Conservation (phyloP, 2,888 invertebrate species). For the Saturnia pavonia region DNA sequence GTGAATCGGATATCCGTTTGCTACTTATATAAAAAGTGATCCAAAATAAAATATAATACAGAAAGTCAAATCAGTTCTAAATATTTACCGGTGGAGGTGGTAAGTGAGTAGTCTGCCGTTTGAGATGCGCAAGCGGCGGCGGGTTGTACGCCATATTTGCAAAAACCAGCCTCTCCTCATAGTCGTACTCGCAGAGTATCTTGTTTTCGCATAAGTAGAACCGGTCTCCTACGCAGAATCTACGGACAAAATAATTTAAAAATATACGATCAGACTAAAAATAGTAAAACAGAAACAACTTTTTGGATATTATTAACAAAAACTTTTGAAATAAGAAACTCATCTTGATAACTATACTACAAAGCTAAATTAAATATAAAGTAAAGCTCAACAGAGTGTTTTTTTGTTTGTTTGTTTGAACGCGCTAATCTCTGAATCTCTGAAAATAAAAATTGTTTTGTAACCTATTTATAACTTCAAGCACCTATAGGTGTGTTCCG, state of each 20-base stretch:
- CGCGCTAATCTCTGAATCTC: no score
- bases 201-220: constrained; percentile 99
- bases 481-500: no score
- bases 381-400: no score
- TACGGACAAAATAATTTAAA: constrained; percentile 61
- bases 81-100: constrained; percentile 83
- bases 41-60: not conserved
- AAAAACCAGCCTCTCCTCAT: constrained; percentile 96
- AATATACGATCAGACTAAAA: not conserved
- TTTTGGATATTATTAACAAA: not conserved
- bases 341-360: no score
- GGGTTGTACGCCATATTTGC: constrained; percentile 97
- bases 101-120: constrained; percentile 84
- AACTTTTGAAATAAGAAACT: not conserved
- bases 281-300: not conserved
- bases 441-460: no score
- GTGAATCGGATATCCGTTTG: not conserved
- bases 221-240: constrained; percentile 98
- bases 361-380: no score
- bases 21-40: not conserved
- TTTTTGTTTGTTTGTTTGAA: no score
- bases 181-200: constrained; percentile 98
- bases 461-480: no score
- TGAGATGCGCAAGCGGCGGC: constrained; percentile 89
- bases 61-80: constrained; percentile 16